A percentile compares a stretch with the other conserved stretches of the same genome.
phyloP scores from a whole-genome alignment of 2,888 invertebrate species.

The Drosophila kanekoi region DNA sequence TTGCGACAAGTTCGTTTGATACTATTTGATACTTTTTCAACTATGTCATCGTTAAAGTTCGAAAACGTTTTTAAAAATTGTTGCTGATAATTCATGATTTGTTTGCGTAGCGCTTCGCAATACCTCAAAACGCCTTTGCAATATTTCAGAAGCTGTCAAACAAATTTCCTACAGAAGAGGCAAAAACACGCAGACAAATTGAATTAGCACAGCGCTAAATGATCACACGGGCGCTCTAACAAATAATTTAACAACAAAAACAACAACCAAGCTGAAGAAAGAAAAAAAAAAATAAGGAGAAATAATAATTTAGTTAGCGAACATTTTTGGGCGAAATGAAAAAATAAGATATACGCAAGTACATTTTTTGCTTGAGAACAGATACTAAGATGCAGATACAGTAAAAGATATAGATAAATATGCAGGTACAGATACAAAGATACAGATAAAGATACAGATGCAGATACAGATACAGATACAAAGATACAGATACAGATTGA shows the following conservation, averaged over 20 bases:
- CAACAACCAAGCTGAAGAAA: conserved; percentile 25
- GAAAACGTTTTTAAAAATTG: too few relatives aligned
- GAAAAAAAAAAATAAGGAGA: conserved; percentile 31
- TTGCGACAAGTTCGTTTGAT: too few relatives aligned
- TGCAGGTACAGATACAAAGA: conserved; percentile 20
- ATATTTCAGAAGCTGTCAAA: conserved; percentile 40
- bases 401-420: conserved; percentile 36
- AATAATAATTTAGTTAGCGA: conserved; percentile 60
- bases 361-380: conserved; percentile 30
- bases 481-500: not conserved
- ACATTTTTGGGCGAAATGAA: conserved; percentile 47
- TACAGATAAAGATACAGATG: conserved; percentile 9
- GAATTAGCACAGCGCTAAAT: conserved; percentile 82
- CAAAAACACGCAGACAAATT: conserved; percentile 59
- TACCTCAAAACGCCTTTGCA: conserved; percentile 12
- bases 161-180: conserved; percentile 31
- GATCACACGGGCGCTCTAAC: conserved; percentile 82
- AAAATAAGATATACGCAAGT: conserved; percentile 36
- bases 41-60: too few relatives aligned
- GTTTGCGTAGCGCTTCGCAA: conserved; percentile 32
- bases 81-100: conserved; percentile 7
- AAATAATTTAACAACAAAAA: conserved; percentile 48
- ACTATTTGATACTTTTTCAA: too few relatives aligned
- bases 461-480: conserved; percentile 10
- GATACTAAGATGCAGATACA: conserved; percentile 28